Evolutionary conservation across 2,888 invertebrate genomes (phyloP), one percentile per base, ranked within the genome.

Genomic region (Cheilosia impressa): DNA sequence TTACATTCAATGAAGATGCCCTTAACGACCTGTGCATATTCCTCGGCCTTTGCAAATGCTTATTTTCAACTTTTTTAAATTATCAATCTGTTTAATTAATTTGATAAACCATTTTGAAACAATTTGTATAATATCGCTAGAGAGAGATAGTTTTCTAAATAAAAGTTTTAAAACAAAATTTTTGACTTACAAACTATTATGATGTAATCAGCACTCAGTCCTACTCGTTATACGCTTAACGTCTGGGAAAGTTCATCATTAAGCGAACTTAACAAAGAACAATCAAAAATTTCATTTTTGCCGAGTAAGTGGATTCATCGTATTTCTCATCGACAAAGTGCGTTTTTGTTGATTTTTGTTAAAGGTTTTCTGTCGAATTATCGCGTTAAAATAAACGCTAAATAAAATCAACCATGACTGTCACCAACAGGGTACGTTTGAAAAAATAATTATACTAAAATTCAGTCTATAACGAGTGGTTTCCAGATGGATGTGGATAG

Each of bases 401-500:
- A 57, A 41, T 31, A 17, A 63, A 57, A 55, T 43, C n/a, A n/a
- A 81, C 41, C 19, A 91, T 91, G 91, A 91, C 92, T 69, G 88
- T 91, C 73, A 87, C 89, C 22, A 90, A 89, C 87, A 90, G 91
- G 88, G 91, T 91, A 89, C 88, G 88, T 65, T 50, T 31, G 43
- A 47, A 3, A 1, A 6, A 10, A 24, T 43, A 41, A 66, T 31
- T 19, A 0, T n/a, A n/a, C 15, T 17, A 50, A 66, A 60, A 38
- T 45, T 52, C 3, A 10, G 0, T 17, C 55, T 66, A 17, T 10
- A 53, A 45, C 3, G 34, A 22, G 17, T 47, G 17, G 53, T 38
- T 24, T 55, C 1, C 65, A 92, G 92, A 91, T 92, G 92, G 92
- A 92, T 76, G 88, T 91, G 41, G 92, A 92, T 80, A 55, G 88